Conservation (phyloP, 2,797 vertebrate genomes). For the Diglossa cyanea region DNA sequence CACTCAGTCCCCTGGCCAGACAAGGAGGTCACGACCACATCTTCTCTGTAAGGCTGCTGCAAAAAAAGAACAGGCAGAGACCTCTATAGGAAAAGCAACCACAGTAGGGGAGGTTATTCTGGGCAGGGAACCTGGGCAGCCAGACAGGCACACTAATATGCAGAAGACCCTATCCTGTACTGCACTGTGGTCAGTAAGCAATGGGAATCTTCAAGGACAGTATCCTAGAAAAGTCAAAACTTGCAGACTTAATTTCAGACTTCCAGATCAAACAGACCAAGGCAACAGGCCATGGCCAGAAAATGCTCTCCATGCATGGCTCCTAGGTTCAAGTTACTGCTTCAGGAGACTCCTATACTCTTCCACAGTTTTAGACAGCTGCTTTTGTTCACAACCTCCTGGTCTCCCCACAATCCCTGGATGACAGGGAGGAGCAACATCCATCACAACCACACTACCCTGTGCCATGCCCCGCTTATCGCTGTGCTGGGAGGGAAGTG, state of each 20-base stretch:
- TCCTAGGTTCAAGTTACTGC: background rate
- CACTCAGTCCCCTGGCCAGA: background rate
- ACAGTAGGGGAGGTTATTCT: background rate
- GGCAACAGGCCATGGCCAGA: background rate
- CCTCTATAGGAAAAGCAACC: background rate
- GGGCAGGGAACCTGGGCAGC: background rate
- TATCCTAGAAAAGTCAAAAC: background rate
- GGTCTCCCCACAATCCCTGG: background rate
- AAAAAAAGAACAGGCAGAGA: background rate
- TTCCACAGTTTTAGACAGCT: background rate
- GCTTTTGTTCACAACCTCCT: background rate
- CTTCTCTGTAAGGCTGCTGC: background rate
- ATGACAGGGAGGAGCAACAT: background rate
- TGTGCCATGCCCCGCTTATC: background rate
- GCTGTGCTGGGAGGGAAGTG: background rate
- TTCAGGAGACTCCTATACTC: background rate
- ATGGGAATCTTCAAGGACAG: background rate
- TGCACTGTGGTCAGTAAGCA: background rate
- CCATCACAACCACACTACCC: background rate
- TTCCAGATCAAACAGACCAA: background rate
- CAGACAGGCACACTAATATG: background rate
- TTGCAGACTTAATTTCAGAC: background rate
- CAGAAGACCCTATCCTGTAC: background rate
- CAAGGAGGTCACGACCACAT: background rate
- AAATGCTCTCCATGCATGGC: background rate